Evolutionary conservation across 1,140 invertebrate species (phyloP).

Genomic region (Acarapis woodi): DNA sequence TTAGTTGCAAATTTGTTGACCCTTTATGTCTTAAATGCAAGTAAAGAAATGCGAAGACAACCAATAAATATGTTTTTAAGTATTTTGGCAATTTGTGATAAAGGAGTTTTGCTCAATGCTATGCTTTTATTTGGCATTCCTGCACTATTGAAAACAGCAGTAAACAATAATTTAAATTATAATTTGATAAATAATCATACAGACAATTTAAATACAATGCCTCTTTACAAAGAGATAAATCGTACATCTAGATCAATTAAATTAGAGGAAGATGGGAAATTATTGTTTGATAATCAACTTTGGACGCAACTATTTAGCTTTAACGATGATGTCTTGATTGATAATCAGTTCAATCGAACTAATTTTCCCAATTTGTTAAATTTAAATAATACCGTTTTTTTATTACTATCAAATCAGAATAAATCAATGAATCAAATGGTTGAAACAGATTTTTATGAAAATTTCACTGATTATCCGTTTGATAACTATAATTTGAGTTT

Average conservation of each 20-base stretch:
- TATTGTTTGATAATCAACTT: neutral
- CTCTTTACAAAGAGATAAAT: neutral
- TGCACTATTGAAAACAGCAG: neutral
- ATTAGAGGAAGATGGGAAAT: neutral
- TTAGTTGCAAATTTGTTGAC: constrained; percentile 9
- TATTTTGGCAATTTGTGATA: constrained; percentile 9
- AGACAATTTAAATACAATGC: neutral
- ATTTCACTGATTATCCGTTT: neutral
- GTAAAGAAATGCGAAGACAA: constrained; percentile 9
- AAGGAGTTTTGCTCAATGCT: constrained; percentile 8
- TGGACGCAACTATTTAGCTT: no score
- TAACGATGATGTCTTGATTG: no score
- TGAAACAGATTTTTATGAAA: neutral
- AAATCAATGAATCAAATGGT: neutral
- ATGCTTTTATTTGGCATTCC: constrained; percentile 8
- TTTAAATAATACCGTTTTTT: no score
- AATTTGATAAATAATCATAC: neutral
- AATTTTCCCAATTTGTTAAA: no score
- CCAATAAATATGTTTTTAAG: constrained; percentile 10
- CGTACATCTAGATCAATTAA: neutral
- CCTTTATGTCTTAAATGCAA: constrained; percentile 9
- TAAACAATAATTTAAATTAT: no score
- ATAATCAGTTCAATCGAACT: neutral
- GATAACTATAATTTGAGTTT: neutral
- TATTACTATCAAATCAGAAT: neutral